These are phyloP conservation scores for Apamea crenata DNA, from an alignment of 2,888 invertebrate species.

Conservation along the genomic window DNA sequence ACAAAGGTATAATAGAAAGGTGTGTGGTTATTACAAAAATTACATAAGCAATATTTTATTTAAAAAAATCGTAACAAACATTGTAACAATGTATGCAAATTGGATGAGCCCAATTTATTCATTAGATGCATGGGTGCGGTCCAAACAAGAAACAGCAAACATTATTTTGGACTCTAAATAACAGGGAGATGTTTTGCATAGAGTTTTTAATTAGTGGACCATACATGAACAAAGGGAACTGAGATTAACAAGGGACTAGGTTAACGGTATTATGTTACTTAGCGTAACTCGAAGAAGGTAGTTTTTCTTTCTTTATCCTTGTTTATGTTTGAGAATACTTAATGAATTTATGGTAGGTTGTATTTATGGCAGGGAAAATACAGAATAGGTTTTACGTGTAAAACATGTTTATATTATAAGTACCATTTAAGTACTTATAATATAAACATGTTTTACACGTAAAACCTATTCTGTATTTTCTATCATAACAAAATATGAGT, in stretches of 20 bases:
- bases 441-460: too few relatives aligned
- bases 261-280: conserved; percentile 38
- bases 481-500: background rate
- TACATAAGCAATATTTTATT: conserved; percentile 5
- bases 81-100: conserved; percentile 67
- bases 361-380: background rate
- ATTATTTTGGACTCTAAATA: conserved; percentile 64
- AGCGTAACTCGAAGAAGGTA: background rate
- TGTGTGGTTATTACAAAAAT: background rate
- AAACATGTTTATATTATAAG: too few relatives aligned
- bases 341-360: background rate
- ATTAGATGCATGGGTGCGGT: conserved; percentile 68
- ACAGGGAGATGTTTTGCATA: conserved; percentile 60
- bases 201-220: conserved; percentile 57
- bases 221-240: conserved; percentile 47
- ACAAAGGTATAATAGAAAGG: background rate
- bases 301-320: conserved; percentile 22
- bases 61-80: conserved; percentile 41
- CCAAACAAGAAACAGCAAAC: conserved; percentile 64
- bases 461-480: too few relatives aligned
- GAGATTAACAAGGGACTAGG: conserved; percentile 24
- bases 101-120: conserved; percentile 72
- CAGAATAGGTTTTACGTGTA: background rate
- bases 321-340: conserved; percentile 8
- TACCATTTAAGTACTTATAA: too few relatives aligned